Evolutionary conservation across 1,140 invertebrate species (phyloP), one percentile per base, ranked within the genome.

Genomic region (Scaptomyza montana): DNA sequence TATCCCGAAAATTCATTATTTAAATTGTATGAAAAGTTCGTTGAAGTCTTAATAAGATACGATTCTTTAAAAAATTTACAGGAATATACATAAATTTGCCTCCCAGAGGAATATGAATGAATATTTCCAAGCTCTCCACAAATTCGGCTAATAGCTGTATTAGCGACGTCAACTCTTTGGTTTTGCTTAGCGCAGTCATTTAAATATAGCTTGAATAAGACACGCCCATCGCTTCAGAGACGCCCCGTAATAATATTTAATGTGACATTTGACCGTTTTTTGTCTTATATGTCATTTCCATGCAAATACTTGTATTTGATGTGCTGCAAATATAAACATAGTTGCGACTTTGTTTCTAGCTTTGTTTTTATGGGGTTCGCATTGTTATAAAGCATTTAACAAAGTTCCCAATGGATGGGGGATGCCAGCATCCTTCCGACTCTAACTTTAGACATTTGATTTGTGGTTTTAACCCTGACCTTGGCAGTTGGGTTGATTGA

Each of bases 231-330:
- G 21, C 47, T 59, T 62, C 36, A 59, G 65, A 21, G 47, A 49
- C 60, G 49, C 57, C 51, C 78, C 82, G 82, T 86, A 79, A 86
- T 87, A 87, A 89, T 87, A 86, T 86, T 86, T 87, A 87, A 87
- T 80, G 82, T 86, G 82, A 87, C 82, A 82, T 82, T 82, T 86
- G 82, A 89, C 82, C 82, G 82, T 84, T 82, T 87, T 86, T 86
- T 86, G 82, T 86, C 84, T 82, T 87, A 63, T 67, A 41, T 64
- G 65, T 45, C 66, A 53, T 65, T 77, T 71, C 68, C 65, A 73
- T 79, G 71, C 71, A 78, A 86, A 82, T 76, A 76, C 78, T 86
- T 81, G 78, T 87, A 78, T 77, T 67, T 67, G 51, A 10, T 36
- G 21, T 62, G 16, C 47, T 50, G 47, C 80, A 85, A 77, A 64